phyloP scores from a whole-genome alignment of 2,113 vertebrate genomes.

The Chrysemys picta region DNA sequence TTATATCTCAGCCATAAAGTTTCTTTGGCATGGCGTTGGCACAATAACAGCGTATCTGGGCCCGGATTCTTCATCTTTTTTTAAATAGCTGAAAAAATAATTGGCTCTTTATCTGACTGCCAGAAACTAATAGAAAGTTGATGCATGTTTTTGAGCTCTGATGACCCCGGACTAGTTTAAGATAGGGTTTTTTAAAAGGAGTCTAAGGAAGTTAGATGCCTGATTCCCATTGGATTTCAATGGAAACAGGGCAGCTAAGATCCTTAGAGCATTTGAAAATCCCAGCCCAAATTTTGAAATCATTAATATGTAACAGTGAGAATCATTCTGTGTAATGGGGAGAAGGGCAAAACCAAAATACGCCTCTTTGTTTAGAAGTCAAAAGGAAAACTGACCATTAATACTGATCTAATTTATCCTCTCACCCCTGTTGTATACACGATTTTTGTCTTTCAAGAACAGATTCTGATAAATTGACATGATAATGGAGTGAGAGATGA shows the following conservation, averaged over 20 bases:
- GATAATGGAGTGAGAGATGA: neutral
- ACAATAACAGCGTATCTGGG: neutral
- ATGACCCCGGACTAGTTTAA: neutral
- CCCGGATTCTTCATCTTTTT: neutral
- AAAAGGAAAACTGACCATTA: neutral
- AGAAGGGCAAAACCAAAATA: neutral
- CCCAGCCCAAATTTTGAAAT: fast-evolving
- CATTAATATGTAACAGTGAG: neutral
- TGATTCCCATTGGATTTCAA: neutral
- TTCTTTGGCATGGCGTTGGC: neutral
- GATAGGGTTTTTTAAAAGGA: neutral
- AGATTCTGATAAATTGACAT: fast-evolving
- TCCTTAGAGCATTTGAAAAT: neutral
- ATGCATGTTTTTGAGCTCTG: fast-evolving
- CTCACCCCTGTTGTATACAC: neutral
- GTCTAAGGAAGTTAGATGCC: neutral
- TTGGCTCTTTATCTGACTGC: neutral
- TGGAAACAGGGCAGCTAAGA: neutral
- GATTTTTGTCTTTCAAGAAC: neutral
- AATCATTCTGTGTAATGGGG: neutral
- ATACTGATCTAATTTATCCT: neutral
- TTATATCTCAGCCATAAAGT: neutral
- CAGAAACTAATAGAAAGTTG: neutral
- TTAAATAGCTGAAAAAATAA: neutral
- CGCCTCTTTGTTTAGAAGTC: neutral